Base-by-base conservation (phyloP, 2,113 vertebrate genomes). In the Brachirus orientalis region DNA sequence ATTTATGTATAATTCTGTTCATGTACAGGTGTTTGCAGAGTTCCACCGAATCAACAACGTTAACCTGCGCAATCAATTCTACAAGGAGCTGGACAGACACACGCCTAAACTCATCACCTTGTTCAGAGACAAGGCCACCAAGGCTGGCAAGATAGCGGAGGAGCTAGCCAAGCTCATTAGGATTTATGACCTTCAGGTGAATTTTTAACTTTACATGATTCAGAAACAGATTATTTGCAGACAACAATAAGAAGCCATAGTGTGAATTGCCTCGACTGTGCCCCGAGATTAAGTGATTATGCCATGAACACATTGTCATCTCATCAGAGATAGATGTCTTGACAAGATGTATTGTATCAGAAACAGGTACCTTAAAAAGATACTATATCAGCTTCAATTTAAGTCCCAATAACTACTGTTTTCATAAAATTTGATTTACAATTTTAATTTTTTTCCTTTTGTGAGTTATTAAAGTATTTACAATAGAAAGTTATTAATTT, bases 21-120 rank as follows among this genome's bases (percentile, higher is more conserved):
- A 56, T 38, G 17, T 47, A 38, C 52, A 67, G 63, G 63, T 66
- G 33, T 46, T 67, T 46, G 52, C 33, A 11, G 43, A 67, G 53
- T 38, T 57, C 13, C 52, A 57, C 53, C 13, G 18, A 38, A 57
- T 28, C 28, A 28, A 28, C 28, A 28, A 28, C 28, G 28, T 28
- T 28, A 28, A 28, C 28, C 28, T 28, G 28, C 28, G 28, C 28
- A 28, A 28, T 28, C 28, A 28, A 28, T 28, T 62, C 59, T 47
- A 62, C 44, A 62, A 36, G 35, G 28, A 62, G 59, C 44, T 62
- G 59, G 44, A 62, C 7, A 48, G 59, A 48, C 43, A 44, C 43
- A 3, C 6, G 6, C 43, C 43, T n/a, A 44, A 44, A 44, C 43
- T 44, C 46, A 50, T 50, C 60, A 63, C n/a, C 18, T 63, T 63